A percentile compares a stretch with the other conserved stretches of the same genome.
These are phyloP conservation scores for Drosophila lacteicornis DNA, from an alignment of 1,140 invertebrate species.

Conservation along the genomic window DNA sequence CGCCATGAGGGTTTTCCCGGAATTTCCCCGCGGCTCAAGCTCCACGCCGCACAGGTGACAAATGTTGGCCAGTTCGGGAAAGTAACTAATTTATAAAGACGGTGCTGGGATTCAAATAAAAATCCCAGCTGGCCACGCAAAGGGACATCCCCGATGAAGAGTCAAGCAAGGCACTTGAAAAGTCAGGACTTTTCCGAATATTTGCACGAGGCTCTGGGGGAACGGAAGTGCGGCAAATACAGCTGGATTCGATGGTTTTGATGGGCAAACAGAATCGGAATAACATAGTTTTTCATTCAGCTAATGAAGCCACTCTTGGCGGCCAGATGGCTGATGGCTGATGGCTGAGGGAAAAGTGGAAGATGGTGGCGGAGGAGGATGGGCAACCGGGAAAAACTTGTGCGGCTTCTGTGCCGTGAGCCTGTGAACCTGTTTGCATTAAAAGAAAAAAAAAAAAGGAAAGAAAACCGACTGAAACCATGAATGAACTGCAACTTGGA, in stretches of 20 bases:
- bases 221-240: conserved; percentile 58
- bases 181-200: conserved; percentile 50
- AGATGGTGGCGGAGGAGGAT: conserved; percentile 8
- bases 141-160: conserved; percentile 44
- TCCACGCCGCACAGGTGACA: conserved; percentile 61
- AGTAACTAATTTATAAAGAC: conserved; percentile 41
- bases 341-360: not conserved
- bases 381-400: conserved; percentile 60
- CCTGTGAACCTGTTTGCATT: conserved; percentile 77
- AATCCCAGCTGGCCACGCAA: conserved; percentile 62
- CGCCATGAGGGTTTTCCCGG: conserved; percentile 76
- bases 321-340: conserved; percentile 22
- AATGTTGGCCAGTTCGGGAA: conserved; percentile 41
- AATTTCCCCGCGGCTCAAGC: conserved; percentile 48
- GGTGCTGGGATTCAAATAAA: not conserved
- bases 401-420: conserved; percentile 76
- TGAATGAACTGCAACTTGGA: conserved; percentile 72
- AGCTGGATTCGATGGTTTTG: conserved; percentile 65
- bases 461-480: conserved; percentile 58
- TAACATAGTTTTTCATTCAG: conserved; percentile 47
- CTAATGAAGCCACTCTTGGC: conserved; percentile 28
- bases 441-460: conserved; percentile 1
- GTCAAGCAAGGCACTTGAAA: conserved; percentile 69
- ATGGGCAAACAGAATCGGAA: conserved; percentile 38
- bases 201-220: conserved; percentile 44